Conservation (phyloP, 2,113 vertebrate species). For the Chinchilla lanigera region DNA sequence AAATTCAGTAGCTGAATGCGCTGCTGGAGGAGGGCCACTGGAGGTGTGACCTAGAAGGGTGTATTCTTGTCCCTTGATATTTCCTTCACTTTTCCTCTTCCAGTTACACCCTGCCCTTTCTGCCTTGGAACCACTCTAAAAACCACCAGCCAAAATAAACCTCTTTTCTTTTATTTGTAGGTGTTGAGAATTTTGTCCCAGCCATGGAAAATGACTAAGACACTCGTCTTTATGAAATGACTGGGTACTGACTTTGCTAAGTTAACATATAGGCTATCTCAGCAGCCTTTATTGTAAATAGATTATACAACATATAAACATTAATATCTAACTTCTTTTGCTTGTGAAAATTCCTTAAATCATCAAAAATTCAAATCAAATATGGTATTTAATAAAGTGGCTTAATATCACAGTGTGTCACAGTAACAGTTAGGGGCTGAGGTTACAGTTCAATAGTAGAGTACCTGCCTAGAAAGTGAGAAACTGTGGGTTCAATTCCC, state of each 20-base stretch:
- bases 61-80: neutral
- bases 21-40: neutral
- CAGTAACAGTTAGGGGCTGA: neutral
- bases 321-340: neutral
- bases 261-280: neutral
- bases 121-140: neutral
- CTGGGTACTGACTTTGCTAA: neutral
- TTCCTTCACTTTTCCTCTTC: neutral
- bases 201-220: neutral
- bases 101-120: neutral
- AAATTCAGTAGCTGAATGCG: neutral
- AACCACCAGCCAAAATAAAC: neutral
- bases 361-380: constrained; percentile 30
- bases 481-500: neutral
- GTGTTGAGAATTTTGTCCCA: neutral
- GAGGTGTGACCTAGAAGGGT: neutral
- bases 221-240: neutral
- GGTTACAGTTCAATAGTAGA: neutral
- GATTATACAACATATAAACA: neutral
- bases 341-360: neutral
- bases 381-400: neutral
- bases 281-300: constrained; percentile 25
- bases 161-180: neutral
- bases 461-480: neutral
- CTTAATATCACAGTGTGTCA: neutral